Evolutionary conservation across 2,113 vertebrate genomes (phyloP).

Genomic region (Heterotilapia buettikoferi): DNA sequence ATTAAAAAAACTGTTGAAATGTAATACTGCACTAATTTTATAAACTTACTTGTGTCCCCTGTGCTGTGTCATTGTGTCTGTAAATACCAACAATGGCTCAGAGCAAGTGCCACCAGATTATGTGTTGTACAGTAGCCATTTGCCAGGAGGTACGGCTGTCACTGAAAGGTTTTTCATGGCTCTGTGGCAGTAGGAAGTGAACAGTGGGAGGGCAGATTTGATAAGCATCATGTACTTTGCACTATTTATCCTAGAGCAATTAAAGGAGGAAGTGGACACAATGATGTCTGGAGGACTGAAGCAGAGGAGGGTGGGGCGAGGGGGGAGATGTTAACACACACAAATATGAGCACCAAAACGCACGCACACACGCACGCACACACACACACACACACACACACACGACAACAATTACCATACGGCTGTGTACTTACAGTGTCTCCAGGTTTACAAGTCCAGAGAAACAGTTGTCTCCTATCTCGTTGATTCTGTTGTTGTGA

Average conservation of each 20-base stretch:
- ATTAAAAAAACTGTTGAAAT: background rate
- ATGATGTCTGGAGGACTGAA: slow-evolving; percentile 63
- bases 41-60: background rate
- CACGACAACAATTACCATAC: background rate
- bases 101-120: background rate
- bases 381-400: background rate
- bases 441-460: slow-evolving; percentile 91
- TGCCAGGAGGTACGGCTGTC: background rate
- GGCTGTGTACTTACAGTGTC: slow-evolving; percentile 84
- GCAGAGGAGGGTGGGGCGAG: slow-evolving; percentile 41
- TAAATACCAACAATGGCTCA: background rate
- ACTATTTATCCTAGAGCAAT: slow-evolving; percentile 73
- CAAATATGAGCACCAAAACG: slow-evolving; percentile 2
- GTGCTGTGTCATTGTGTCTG: background rate
- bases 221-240: slow-evolving; percentile 71
- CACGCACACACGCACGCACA: background rate
- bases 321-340: slow-evolving; percentile 32
- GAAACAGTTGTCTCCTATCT: slow-evolving; percentile 85
- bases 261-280: slow-evolving; percentile 73
- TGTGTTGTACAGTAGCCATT: background rate
- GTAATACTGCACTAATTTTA: background rate
- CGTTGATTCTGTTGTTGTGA: slow-evolving; percentile 95
- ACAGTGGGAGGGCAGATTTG: slow-evolving; percentile 63
- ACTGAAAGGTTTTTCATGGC: slow-evolving; percentile 20
- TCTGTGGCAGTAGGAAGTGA: slow-evolving; percentile 61